Conservation (phyloP, 2,888 invertebrate species). For the Tholera decimalis region DNA sequence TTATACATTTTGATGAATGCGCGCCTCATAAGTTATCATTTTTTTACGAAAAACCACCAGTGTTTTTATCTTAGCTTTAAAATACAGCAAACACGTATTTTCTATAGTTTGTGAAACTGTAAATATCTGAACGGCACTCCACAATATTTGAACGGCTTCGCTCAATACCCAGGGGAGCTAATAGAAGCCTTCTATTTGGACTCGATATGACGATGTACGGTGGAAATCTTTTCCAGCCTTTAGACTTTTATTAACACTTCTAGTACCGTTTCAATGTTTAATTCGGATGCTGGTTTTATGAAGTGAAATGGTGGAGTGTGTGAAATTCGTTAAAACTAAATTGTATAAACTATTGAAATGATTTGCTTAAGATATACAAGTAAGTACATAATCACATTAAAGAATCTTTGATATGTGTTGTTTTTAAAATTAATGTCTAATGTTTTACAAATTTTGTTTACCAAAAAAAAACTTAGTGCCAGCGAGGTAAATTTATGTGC, state of each 20-base stretch:
- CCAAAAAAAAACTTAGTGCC: too few relatives aligned
- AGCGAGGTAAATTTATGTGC: too few relatives aligned
- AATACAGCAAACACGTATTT: background rate
- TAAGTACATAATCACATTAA: too few relatives aligned
- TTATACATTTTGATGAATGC: slow-evolving; percentile 6
- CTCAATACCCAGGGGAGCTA: slow-evolving; percentile 34
- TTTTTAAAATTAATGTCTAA: too few relatives aligned
- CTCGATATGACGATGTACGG: slow-evolving; percentile 13
- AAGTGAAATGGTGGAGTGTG: background rate
- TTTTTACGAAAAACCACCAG: background rate
- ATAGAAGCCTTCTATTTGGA: slow-evolving; percentile 25
- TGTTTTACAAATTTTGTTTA: too few relatives aligned
- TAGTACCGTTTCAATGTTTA: background rate
- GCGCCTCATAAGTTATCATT: background rate
- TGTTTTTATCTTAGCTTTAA: background rate
- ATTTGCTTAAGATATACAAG: background rate
- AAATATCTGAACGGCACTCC: slow-evolving; percentile 28
- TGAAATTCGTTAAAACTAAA: background rate
- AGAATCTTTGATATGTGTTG: too few relatives aligned
- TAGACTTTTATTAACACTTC: slow-evolving; percentile 32
- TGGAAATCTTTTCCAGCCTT: slow-evolving; percentile 29
- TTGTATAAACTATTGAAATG: background rate
- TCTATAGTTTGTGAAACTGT: slow-evolving; percentile 26
- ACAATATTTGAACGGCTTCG: slow-evolving; percentile 26
- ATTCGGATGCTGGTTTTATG: background rate